phyloP scores from a whole-genome alignment of 2,113 vertebrate genomes.

The Chaenocephalus aceratus region DNA sequence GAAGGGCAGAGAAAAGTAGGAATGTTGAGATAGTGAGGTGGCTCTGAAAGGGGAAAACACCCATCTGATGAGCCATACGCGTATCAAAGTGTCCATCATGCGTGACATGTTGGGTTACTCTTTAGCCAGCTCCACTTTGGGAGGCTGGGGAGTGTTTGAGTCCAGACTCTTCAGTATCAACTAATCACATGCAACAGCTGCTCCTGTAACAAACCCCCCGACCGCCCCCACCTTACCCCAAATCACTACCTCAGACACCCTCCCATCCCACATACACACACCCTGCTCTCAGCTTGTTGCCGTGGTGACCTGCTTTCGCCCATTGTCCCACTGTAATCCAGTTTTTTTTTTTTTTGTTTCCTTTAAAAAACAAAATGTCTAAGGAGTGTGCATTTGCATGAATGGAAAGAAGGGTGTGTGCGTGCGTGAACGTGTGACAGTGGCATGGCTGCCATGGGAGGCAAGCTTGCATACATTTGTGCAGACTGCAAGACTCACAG shows the following conservation, averaged over 20 bases:
- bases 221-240: constrained; percentile 38
- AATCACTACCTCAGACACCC: constrained; percentile 66
- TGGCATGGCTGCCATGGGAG: constrained; percentile 45
- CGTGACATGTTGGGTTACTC: constrained; percentile 40
- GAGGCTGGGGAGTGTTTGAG: constrained; percentile 25
- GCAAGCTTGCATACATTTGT: constrained; percentile 64
- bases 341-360: constrained; percentile 46
- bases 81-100: constrained; percentile 30
- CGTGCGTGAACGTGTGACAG: constrained; percentile 55
- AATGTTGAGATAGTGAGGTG: constrained; percentile 70
- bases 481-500: constrained; percentile 47
- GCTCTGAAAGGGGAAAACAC: constrained; percentile 36
- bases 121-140: constrained; percentile 36
- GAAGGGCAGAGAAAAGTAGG: constrained; percentile 76
- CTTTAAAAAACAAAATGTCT: constrained; percentile 48
- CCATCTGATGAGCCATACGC: constrained; percentile 50
- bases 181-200: constrained; percentile 83
- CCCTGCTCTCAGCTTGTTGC: constrained; percentile 76
- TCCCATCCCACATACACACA: constrained; percentile 63
- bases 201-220: constrained; percentile 56
- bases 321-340: constrained; percentile 79
- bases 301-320: constrained; percentile 80
- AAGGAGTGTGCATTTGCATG: constrained; percentile 71
- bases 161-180: constrained; percentile 60
- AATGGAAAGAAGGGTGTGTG: constrained; percentile 57